Conservation (phyloP, 2,797 vertebrate species). For the Oophaga sylvatica region DNA sequence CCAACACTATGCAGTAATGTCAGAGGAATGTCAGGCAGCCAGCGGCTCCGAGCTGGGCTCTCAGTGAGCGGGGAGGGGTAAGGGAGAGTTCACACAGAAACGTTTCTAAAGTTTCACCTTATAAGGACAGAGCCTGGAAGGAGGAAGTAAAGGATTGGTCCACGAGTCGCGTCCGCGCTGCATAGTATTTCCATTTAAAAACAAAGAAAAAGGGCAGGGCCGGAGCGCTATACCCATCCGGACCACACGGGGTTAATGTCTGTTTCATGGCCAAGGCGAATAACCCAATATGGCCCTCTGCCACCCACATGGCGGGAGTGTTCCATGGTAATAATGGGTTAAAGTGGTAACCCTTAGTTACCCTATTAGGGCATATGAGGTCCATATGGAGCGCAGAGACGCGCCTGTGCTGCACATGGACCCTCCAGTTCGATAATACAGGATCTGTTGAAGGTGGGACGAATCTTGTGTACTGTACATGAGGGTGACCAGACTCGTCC, state of each 20-base stretch:
- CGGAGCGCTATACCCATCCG: background rate
- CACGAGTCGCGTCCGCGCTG: background rate
- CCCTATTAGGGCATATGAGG: background rate
- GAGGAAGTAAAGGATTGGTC: constrained; percentile 60
- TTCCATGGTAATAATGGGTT: background rate
- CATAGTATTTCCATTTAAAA: constrained; percentile 57
- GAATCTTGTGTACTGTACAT: no score
- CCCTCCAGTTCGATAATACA: background rate
- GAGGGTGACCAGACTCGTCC: no score
- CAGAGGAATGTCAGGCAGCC: constrained; percentile 54
- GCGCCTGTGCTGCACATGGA: background rate
- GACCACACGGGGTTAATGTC: background rate
- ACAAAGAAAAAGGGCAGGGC: constrained; percentile 28
- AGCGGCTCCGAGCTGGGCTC: constrained; percentile 34
- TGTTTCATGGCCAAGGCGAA: background rate
- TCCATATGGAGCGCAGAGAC: background rate
- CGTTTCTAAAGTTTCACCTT: constrained; percentile 58
- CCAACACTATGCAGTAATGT: constrained; percentile 57
- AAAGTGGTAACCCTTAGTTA: background rate
- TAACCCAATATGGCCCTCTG: background rate
- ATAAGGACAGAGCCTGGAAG: constrained; percentile 60
- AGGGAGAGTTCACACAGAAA: constrained; percentile 55
- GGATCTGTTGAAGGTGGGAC: no score
- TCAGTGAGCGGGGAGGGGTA: constrained; percentile 48
- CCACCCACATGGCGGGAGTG: background rate